Percentiles rank a stretch among this genome's conserved stretches.
Conservation (phyloP, 2,113 vertebrate genomes). For the Cricetomys ansorgei region DNA sequence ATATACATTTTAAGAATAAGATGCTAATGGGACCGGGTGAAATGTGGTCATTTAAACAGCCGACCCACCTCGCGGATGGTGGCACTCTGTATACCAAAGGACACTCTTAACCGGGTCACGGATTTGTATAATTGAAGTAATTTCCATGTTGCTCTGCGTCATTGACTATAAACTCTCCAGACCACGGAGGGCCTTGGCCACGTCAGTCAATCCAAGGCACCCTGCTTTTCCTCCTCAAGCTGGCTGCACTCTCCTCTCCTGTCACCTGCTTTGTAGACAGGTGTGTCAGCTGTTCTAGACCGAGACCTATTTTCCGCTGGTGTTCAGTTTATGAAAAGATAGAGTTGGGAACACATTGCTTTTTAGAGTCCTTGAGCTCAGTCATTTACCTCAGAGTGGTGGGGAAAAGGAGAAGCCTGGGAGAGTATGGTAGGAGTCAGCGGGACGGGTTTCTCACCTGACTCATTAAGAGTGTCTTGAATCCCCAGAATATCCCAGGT, state of each 20-base stretch:
- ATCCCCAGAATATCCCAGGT: background rate
- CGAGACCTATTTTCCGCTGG: background rate
- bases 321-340: background rate
- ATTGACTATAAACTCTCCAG: background rate
- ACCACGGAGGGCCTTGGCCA: background rate
- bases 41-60: constrained; percentile 53
- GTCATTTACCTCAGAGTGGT: background rate
- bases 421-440: background rate
- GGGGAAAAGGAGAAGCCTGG: background rate
- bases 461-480: background rate
- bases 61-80: constrained; percentile 12
- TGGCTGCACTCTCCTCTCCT: background rate
- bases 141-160: constrained; percentile 9
- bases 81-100: constrained; percentile 42
- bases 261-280: background rate
- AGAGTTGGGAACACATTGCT: background rate
- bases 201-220: background rate
- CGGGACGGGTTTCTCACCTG: background rate
- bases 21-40: constrained; percentile 58
- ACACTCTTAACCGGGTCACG: constrained; percentile 22
- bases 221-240: background rate
- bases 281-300: background rate
- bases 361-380: background rate
- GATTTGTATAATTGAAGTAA: constrained; percentile 57
- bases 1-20: constrained; percentile 54